These are phyloP conservation scores for Sceloporus undulatus DNA, from an alignment of 2,113 vertebrate species.

Conservation along the genomic window DNA sequence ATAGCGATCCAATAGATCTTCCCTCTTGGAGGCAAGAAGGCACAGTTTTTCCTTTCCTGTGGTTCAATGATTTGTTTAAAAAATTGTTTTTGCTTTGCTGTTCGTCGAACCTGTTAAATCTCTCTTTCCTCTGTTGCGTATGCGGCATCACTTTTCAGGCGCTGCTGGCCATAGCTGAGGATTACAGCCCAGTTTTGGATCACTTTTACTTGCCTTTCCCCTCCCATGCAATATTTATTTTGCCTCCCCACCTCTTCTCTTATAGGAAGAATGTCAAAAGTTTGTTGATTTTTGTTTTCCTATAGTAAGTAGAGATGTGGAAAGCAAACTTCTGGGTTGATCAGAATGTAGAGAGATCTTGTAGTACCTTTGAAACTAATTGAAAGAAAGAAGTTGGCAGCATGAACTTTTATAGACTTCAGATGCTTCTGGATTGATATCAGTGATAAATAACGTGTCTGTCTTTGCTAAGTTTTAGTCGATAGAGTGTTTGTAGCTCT, in stretches of 20 bases:
- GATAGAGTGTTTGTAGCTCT: not conserved
- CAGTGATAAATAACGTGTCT: not conserved
- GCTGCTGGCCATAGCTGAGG: not conserved
- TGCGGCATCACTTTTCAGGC: fast-evolving
- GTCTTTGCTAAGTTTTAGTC: not conserved
- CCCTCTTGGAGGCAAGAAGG: not conserved
- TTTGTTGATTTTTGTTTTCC: conserved; percentile 8
- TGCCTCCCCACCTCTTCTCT: not conserved
- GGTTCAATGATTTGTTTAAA: not conserved
- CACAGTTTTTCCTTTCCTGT: not conserved
- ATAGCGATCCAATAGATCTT: no score
- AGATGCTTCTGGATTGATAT: not conserved
- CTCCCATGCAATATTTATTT: not conserved
- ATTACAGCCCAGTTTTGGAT: fast-evolving
- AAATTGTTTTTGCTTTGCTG: not conserved
- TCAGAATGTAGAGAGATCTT: no score
- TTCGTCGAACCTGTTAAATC: not conserved
- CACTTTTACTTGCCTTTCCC: fast-evolving
- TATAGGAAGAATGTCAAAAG: conserved; percentile 31
- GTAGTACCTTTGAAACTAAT: no score
- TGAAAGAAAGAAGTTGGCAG: no score
- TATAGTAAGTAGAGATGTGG: not conserved
- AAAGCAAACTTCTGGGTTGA: not conserved
- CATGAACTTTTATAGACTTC: no score
- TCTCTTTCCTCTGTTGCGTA: not conserved